phyloP scores from a whole-genome alignment of 1,140 invertebrate species.

The Panagrolaimus sp. region DNA sequence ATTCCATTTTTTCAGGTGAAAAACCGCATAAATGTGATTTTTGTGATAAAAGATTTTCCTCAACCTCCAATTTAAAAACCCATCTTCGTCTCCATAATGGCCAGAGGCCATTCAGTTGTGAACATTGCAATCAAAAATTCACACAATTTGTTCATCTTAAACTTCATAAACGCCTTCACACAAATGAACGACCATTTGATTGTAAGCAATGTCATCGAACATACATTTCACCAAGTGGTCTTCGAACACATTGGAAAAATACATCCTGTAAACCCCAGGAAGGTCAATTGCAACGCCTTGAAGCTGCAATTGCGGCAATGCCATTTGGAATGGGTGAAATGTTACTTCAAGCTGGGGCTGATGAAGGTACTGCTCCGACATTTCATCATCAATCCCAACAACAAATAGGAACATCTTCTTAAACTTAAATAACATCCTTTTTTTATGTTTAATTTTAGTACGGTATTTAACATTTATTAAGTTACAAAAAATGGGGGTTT shows the following conservation, averaged over 20 bases:
- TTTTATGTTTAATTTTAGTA: too few species aligned
- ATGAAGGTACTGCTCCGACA: too few species aligned
- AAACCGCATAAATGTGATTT: constrained; percentile 95
- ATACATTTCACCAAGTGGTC: constrained; percentile 93
- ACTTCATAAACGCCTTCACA: constrained; percentile 87
- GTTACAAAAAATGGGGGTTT: too few species aligned
- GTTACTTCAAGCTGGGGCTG: too few species aligned
- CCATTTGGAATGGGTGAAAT: background rate
- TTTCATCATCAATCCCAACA: too few species aligned
- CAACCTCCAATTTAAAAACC: constrained; percentile 96
- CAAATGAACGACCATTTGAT: constrained; percentile 88
- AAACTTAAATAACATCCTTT: too few species aligned
- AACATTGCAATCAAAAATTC: constrained; percentile 92
- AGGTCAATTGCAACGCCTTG: background rate
- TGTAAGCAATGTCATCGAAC: constrained; percentile 93
- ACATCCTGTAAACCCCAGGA: constrained; percentile 41
- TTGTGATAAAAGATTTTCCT: constrained; percentile 94
- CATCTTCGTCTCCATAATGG: constrained; percentile 78
- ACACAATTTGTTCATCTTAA: constrained; percentile 98
- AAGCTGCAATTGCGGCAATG: constrained; percentile 6
- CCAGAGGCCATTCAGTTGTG: constrained; percentile 88
- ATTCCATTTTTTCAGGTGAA: constrained; percentile 67
- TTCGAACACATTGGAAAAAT: constrained; percentile 59
- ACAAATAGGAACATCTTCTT: too few species aligned
- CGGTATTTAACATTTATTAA: too few species aligned